phyloP scores from a whole-genome alignment of 2,888 invertebrate species.

The Heliconius charithonia region DNA sequence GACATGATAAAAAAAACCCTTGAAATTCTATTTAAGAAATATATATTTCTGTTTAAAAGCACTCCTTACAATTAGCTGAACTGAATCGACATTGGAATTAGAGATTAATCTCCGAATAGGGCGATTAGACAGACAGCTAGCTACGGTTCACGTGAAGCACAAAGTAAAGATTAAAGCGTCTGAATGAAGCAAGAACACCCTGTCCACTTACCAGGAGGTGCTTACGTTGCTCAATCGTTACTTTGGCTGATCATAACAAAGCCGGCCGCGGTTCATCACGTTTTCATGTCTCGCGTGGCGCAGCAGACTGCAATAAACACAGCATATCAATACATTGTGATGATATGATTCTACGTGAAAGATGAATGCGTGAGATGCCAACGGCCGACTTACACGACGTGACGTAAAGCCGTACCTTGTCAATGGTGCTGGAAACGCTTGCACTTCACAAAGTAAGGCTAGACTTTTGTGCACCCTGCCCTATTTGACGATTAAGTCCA shows the following conservation, averaged over 20 bases:
- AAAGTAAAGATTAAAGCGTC: constrained; percentile 83
- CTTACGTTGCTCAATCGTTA: constrained; percentile 81
- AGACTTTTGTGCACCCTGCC: constrained; percentile 76
- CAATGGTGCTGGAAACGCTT: constrained; percentile 90
- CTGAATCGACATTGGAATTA: constrained; percentile 37
- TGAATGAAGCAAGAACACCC: constrained; percentile 81
- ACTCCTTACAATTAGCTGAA: constrained; percentile 37
- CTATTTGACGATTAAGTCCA: constrained; percentile 84
- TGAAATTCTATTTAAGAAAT: constrained; percentile 14
- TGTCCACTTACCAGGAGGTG: constrained; percentile 83
- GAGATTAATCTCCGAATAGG: constrained; percentile 40
- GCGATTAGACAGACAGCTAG: constrained; percentile 49
- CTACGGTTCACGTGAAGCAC: constrained; percentile 76
- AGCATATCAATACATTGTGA: constrained; percentile 77
- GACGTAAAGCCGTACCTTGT: constrained; percentile 86
- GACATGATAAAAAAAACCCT: constrained; percentile 31
- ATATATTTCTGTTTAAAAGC: constrained; percentile 22
- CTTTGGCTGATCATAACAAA: constrained; percentile 78
- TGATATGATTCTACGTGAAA: constrained; percentile 77
- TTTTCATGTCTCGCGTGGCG: constrained; percentile 77
- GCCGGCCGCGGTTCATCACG: constrained; percentile 81
- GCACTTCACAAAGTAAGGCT: constrained; percentile 89
- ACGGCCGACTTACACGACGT: constrained; percentile 64
- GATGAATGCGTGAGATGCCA: constrained; percentile 79
- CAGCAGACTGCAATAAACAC: constrained; percentile 81